Conservation (phyloP, 2,113 vertebrate species). For the Glaucomys volans region DNA sequence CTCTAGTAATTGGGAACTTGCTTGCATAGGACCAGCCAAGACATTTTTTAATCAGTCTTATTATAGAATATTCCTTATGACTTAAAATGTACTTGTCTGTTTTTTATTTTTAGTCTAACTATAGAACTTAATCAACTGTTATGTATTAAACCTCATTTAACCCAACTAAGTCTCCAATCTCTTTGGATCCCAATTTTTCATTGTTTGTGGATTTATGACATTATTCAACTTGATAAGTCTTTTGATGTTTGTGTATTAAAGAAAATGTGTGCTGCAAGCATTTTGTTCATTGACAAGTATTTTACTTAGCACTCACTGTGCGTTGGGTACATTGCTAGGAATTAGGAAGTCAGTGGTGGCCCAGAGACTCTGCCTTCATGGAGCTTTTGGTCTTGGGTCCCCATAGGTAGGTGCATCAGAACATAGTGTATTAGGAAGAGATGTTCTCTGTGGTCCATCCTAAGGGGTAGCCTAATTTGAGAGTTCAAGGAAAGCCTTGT, state of each 20-base stretch:
- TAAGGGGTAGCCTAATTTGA: background rate
- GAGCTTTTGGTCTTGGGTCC: background rate
- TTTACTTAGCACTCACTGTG: background rate
- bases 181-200: conserved; percentile 18
- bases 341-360: background rate
- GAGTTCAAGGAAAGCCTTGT: background rate
- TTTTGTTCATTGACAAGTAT: background rate
- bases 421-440: background rate
- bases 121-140: background rate
- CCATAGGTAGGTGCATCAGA: background rate
- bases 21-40: background rate
- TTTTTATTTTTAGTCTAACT: conserved; percentile 30
- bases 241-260: background rate
- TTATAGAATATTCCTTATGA: background rate
- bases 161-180: background rate
- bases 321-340: background rate
- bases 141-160: background rate
- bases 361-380: background rate
- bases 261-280: background rate
- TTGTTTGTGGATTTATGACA: background rate
- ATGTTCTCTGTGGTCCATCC: background rate
- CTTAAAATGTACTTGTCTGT: background rate
- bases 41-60: conserved; percentile 11
- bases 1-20: background rate
- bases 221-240: background rate